Percentiles rank a stretch among this genome's conserved stretches.
Evolutionary conservation across 2,797 vertebrate genomes (phyloP).

Genomic region (Choloepus didactylus): DNA sequence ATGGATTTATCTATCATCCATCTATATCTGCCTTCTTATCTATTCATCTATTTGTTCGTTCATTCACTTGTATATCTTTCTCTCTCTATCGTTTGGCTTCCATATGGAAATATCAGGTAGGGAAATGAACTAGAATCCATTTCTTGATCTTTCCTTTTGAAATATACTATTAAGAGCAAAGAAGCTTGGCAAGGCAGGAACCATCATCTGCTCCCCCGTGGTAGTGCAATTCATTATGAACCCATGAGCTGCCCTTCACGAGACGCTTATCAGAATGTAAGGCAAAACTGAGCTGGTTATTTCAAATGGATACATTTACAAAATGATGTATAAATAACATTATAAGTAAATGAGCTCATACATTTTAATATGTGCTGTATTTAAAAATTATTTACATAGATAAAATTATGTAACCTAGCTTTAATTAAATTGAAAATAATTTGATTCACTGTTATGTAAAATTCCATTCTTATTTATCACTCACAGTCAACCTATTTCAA

Average conservation of each 20-base stretch:
- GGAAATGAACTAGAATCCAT: neutral
- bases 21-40: neutral
- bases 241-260: neutral
- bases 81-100: neutral
- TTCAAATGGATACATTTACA: neutral
- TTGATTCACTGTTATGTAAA: conserved; percentile 24
- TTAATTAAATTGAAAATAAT: conserved; percentile 46
- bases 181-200: neutral
- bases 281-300: neutral
- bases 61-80: too few relatives aligned
- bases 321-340: conserved; percentile 21
- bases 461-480: neutral
- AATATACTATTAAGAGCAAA: neutral
- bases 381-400: conserved; percentile 16
- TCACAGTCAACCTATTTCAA: neutral
- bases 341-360: neutral
- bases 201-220: neutral
- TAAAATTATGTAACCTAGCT: neutral
- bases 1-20: neutral
- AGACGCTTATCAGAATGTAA: neutral
- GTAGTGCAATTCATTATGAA: neutral
- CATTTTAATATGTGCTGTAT: neutral
- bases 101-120: neutral
- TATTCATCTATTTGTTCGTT: too few relatives aligned
- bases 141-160: neutral